Evolutionary conservation across 2,888 invertebrate genomes (phyloP).

Genomic region (Notodonta dromedarius): DNA sequence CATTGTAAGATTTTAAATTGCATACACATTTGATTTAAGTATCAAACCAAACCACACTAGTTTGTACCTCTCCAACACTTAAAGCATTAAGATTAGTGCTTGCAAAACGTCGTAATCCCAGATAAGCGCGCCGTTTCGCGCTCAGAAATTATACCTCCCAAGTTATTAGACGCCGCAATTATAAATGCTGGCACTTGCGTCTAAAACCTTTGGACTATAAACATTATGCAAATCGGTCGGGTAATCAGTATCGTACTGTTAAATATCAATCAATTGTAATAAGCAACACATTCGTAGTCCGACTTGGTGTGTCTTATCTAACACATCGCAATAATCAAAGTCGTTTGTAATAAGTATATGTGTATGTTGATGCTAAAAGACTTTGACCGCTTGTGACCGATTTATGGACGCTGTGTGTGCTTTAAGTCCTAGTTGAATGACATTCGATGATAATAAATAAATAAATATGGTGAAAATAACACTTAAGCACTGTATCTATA

Average conservation of each 20-base stretch:
- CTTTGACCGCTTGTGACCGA: slow-evolving; percentile 4
- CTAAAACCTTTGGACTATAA: slow-evolving; percentile 57
- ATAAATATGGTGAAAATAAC: too few relatives aligned
- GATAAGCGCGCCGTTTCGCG: slow-evolving; percentile 26
- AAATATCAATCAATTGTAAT: slow-evolving; percentile 53
- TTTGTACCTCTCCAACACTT: slow-evolving; percentile 7
- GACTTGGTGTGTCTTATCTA: slow-evolving; percentile 41
- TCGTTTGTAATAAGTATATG: slow-evolving; percentile 13
- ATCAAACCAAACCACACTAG: slow-evolving; percentile 13
- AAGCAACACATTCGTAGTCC: slow-evolving; percentile 52
- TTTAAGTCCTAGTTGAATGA: slow-evolving; percentile 1
- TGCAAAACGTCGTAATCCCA: slow-evolving; percentile 7
- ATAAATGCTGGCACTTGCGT: slow-evolving; percentile 50
- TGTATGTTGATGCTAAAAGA: background rate
- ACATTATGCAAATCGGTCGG: slow-evolving; percentile 47
- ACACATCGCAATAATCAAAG: slow-evolving; percentile 32
- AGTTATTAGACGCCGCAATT: slow-evolving; percentile 41
- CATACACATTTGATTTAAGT: slow-evolving; percentile 9
- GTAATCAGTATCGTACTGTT: slow-evolving; percentile 38
- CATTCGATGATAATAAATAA: background rate
- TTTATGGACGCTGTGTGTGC: background rate
- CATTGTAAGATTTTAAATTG: background rate
- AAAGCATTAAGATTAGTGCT: slow-evolving; percentile 24
- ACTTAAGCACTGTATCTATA: too few relatives aligned
- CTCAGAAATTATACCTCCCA: slow-evolving; percentile 18